Evolutionary conservation across 2,113 vertebrate species (phyloP).

Genomic region (Toxotes chatareus): DNA sequence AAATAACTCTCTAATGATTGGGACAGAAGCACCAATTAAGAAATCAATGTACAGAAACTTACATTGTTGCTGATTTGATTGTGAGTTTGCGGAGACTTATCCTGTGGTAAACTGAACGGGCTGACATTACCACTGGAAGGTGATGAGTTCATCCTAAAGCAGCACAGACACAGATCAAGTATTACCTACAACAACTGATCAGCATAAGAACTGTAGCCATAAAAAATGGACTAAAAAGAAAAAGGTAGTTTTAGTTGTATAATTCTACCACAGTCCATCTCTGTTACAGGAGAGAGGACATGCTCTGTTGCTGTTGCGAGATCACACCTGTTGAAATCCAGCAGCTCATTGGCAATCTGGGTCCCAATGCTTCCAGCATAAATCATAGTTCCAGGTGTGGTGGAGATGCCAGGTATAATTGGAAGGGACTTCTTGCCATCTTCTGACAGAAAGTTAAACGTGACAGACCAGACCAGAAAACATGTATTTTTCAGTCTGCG

Average conservation of each 20-base stretch:
- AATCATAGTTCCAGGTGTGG: constrained; percentile 85
- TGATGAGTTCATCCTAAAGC: constrained; percentile 88
- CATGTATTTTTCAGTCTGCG: not conserved
- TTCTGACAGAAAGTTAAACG: constrained; percentile 64
- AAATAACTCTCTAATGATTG: not conserved
- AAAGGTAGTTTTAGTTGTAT: not conserved
- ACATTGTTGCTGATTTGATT: constrained; percentile 83
- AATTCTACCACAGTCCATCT: not conserved
- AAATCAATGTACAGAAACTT: constrained; percentile 70
- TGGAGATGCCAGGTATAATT: constrained; percentile 85
- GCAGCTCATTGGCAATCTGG: constrained; percentile 90
- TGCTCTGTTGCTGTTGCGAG: not conserved
- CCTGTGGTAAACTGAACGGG: constrained; percentile 84
- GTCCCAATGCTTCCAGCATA: constrained; percentile 92
- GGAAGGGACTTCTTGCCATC: constrained; percentile 86
- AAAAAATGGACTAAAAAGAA: not conserved
- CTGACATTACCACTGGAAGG: constrained; percentile 88
- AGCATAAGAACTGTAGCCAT: not conserved
- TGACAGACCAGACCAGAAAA: not conserved
- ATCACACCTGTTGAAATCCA: constrained; percentile 90
- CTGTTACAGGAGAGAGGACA: not conserved
- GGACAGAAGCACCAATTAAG: not conserved
- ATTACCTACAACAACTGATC: not conserved
- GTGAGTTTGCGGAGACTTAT: constrained; percentile 84
- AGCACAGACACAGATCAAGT: constrained; percentile 16